phyloP scores from a whole-genome alignment of 2,113 vertebrate genomes.

The Coptodon bakossiorum region DNA sequence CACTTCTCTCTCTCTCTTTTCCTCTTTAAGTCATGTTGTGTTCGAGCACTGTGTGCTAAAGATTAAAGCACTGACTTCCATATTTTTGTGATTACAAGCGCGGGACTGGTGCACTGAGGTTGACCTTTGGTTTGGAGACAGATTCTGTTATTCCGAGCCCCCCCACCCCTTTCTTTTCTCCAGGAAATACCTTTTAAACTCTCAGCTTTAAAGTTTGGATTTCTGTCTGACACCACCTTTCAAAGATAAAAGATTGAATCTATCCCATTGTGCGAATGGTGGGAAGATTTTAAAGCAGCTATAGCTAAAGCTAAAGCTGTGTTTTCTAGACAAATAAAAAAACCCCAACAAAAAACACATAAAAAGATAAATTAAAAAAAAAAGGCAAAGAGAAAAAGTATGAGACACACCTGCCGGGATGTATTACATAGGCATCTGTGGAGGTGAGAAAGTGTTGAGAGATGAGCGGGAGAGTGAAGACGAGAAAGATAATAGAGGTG shows the following conservation, averaged over 20 bases:
- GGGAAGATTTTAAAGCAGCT: not conserved
- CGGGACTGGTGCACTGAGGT: conserved; percentile 9
- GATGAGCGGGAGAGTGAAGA: conserved; percentile 52
- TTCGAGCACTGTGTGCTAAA: not conserved
- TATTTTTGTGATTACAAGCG: conserved; percentile 40
- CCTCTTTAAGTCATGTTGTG: not conserved
- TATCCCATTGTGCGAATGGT: not conserved
- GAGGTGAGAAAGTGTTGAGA: conserved; percentile 34
- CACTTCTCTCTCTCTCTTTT: not conserved
- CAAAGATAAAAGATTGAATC: not conserved
- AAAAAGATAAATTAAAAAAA: not conserved
- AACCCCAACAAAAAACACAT: not conserved
- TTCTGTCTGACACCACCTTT: not conserved
- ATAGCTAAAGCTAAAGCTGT: not conserved
- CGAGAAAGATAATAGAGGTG: conserved; percentile 65
- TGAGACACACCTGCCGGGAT: conserved; percentile 2
- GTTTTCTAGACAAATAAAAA: not conserved
- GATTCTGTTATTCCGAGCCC: not conserved
- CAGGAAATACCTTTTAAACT: conserved; percentile 10
- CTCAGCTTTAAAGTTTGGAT: not conserved
- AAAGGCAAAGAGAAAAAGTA: not conserved
- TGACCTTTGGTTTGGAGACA: conserved; percentile 24
- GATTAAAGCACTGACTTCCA: conserved; percentile 19
- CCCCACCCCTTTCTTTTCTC: not conserved
- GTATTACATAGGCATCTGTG: conserved; percentile 34